phyloP scores from a whole-genome alignment of 2,797 vertebrate species.

The Enteromius radiatus region DNA sequence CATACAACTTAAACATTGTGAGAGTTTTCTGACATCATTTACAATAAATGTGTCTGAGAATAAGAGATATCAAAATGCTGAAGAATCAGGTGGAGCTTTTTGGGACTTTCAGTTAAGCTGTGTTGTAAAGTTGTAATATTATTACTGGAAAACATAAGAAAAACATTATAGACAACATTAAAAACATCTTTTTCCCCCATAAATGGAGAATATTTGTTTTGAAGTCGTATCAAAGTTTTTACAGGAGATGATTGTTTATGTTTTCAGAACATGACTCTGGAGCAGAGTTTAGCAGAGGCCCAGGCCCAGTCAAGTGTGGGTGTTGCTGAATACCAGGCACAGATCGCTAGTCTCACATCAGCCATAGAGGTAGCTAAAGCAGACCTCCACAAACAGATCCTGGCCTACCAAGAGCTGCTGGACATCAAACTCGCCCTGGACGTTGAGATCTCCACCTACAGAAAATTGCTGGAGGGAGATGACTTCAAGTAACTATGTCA shows the following conservation, averaged over 20 bases:
- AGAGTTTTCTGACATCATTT: conserved; percentile 27
- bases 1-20: neutral
- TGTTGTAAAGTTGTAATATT: neutral
- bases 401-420: conserved; percentile 72
- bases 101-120: neutral
- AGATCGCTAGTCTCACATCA: conserved; percentile 66
- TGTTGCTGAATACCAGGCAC: conserved; percentile 68
- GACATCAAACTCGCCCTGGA: conserved; percentile 72
- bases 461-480: conserved; percentile 69
- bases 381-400: conserved; percentile 72
- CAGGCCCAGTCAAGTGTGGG: conserved; percentile 66
- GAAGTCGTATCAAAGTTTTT: neutral
- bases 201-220: neutral
- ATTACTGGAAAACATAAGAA: neutral
- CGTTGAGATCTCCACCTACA: conserved; percentile 73
- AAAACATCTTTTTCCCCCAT: neutral
- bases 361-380: conserved; percentile 70
- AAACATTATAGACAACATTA: neutral
- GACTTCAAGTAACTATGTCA: conserved; percentile 67
- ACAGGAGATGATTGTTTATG: neutral
- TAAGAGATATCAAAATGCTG: neutral
- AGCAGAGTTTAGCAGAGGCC: conserved; percentile 69
- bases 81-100: conserved; percentile 50
- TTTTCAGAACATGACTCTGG: conserved; percentile 66
- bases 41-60: conserved; percentile 16